Base-by-base conservation (phyloP, 2,113 vertebrate genomes). In the Taurulus bubalis region DNA sequence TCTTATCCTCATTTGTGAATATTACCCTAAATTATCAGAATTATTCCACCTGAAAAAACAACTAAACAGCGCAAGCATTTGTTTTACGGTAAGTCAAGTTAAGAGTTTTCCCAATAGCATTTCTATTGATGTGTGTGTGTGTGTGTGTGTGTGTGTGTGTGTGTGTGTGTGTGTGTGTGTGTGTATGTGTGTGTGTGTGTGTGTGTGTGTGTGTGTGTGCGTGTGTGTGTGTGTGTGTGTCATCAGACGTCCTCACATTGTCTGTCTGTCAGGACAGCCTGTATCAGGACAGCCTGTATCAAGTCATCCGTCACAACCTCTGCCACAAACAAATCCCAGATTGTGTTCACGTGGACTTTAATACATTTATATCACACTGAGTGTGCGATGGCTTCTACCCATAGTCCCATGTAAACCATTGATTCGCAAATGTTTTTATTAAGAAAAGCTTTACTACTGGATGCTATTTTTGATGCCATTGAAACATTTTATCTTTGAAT, bases 131-230 rank as follows among this genome's bases (percentile, higher is more conserved):
- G n/a, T n/a, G n/a, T n/a, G n/a, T n/a, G n/a, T n/a, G n/a, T n/a
- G n/a, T n/a, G n/a, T n/a, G n/a, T n/a, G n/a, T n/a, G n/a, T n/a
- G n/a, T n/a, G n/a, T n/a, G n/a, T n/a, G n/a, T n/a, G n/a, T n/a
- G n/a, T n/a, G n/a, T n/a, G n/a, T n/a, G n/a, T n/a, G n/a, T n/a
- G n/a, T n/a, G n/a, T n/a, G n/a, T n/a, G n/a, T n/a, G n/a, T n/a
- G n/a, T n/a, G n/a, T n/a, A n/a, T n/a, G n/a, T n/a, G n/a, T n/a
- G n/a, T n/a, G n/a, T n/a, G n/a, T 56, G 16, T 59, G 24, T 49
- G 30, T 74, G 30, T 51, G 59, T 59, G 20, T 72, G n/a, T 68
- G 24, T 49, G 30, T 74, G 42, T 51, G 59, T 58, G 12, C 59
- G 22, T 56, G 53, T 56, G n/a, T 11, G 8, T 26, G n/a, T 60